phyloP scores from a whole-genome alignment of 37 sponge, comb jelly and placozoan species.

The Oscarella lobularis region DNA sequence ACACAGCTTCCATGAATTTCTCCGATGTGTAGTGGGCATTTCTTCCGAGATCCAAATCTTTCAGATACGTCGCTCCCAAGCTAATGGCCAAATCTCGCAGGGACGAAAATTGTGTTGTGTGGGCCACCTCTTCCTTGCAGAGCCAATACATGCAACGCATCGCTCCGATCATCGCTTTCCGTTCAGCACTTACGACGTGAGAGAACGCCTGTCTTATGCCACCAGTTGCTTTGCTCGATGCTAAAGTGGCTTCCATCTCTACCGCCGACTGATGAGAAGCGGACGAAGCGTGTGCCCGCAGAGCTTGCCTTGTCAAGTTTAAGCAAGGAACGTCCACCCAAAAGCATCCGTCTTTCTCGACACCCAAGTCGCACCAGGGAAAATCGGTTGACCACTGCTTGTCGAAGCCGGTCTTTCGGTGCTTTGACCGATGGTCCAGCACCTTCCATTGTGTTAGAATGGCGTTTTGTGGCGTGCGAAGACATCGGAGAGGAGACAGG shows the following conservation, averaged over 20 bases:
- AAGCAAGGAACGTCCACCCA: neutral
- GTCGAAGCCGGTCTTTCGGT: no score
- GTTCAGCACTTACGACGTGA: neutral
- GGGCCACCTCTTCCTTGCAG: conserved; percentile 10
- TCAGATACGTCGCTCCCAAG: conserved; percentile 15
- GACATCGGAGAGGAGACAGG: no score
- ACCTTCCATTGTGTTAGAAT: no score
- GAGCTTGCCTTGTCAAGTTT: neutral
- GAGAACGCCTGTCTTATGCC: neutral
- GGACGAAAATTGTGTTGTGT: conserved; percentile 8
- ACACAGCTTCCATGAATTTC: neutral
- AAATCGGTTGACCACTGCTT: no score
- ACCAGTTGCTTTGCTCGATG: neutral
- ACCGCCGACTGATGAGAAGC: neutral
- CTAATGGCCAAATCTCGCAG: conserved; percentile 8
- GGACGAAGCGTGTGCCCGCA: neutral
- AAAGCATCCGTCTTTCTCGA: no score
- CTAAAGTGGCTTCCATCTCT: neutral
- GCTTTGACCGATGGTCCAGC: no score
- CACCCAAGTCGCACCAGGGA: no score
- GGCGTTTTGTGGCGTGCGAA: no score
- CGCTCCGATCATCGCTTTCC: neutral
- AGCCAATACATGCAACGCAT: conserved; percentile 14
- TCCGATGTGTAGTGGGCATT: conserved; percentile 24
- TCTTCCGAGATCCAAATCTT: conserved; percentile 6